Base-by-base conservation (phyloP, 2,797 vertebrate species). In the Taenioides sp. region DNA sequence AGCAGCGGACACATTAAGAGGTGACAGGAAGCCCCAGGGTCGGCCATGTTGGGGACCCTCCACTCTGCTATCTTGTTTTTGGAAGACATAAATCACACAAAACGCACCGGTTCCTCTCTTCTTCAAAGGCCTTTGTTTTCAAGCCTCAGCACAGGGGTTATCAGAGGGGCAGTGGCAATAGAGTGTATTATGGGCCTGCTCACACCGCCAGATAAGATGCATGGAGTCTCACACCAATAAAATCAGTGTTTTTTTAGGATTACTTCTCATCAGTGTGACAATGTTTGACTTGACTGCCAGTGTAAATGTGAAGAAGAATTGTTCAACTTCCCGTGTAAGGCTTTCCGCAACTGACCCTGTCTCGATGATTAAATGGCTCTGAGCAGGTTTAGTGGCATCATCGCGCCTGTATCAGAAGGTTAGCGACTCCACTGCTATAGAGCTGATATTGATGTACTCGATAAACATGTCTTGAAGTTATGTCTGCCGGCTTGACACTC, bases 91-190 rank as follows among this genome's bases (percentile, higher is more conserved):
- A 93, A 93, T 92, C 91, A 92, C 72, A 78, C 58, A 17, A 82
- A 87, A 85, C 72, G 55, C 78, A 80, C 68, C 75, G 71, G 90
- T 89, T 89, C 89, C 89, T 82, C 83, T 89, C 69, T 72, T 87
- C 90, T 92, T 91, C 91, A 91, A 91, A 91, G 91, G 86, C 87
- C 81, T 92, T 91, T 92, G 91, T 92, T 90, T 86, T 74, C 75
- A 84, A 70, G 72, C 88, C 80, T 84, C 74, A 14, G 68, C 79
- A 23, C 79, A 78, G 87, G 92, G 91, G 91, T 92, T 92, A 92
- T 92, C 91, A 86, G 83, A 75, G 37, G 91, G 92, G 70, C 89
- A 89, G 80, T 71, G 70, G 84, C 89, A 90, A 90, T 89, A 87
- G 80, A 82, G 83, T 88, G 89, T 88, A 91, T 88, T 88, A 90